These are phyloP conservation scores for Bolinopsis microptera DNA, from an alignment of 37 sponge, comb jelly and placozoan species.

Conservation along the genomic window DNA sequence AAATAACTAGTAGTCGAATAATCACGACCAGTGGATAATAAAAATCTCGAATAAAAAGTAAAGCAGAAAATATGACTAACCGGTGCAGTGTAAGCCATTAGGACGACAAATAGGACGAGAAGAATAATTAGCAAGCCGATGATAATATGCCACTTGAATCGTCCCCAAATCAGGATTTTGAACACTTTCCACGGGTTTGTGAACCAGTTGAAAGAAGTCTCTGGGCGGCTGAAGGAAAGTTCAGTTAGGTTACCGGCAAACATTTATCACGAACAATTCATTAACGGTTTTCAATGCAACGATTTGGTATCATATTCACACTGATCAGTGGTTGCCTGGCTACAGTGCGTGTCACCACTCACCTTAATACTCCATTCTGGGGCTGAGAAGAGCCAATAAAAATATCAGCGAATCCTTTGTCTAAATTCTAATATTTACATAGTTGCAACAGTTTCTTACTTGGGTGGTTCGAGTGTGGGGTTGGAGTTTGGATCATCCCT, in stretches of 20 bases:
- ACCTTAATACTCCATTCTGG: too few species aligned
- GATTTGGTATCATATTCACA: too few species aligned
- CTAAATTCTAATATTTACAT: too few species aligned
- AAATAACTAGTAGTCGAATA: too few species aligned
- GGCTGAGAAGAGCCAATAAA: too few species aligned
- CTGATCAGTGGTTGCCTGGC: too few species aligned
- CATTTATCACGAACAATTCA: background rate
- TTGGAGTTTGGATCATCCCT: slow-evolving; percentile 94
- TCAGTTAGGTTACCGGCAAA: background rate
- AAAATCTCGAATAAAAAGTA: background rate
- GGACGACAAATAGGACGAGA: slow-evolving; percentile 75
- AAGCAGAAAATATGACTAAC: slow-evolving; percentile 14
- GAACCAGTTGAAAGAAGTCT: slow-evolving; percentile 98
- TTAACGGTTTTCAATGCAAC: too few species aligned
- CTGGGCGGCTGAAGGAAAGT: slow-evolving; percentile 83
- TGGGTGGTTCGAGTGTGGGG: slow-evolving; percentile 88
- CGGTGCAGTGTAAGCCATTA: slow-evolving; percentile 80
- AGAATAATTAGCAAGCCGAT: slow-evolving; percentile 73
- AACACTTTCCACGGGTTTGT: slow-evolving; percentile 95
- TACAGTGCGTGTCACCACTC: too few species aligned
- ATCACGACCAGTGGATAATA: too few species aligned
- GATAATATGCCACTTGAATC: slow-evolving; percentile 95
- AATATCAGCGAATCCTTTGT: too few species aligned
- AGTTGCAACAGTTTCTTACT: slow-evolving; percentile 81
- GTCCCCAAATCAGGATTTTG: slow-evolving; percentile 90